phyloP scores from a whole-genome alignment of 92 coral and sea anemone species.

The Meandrina meandrites region DNA sequence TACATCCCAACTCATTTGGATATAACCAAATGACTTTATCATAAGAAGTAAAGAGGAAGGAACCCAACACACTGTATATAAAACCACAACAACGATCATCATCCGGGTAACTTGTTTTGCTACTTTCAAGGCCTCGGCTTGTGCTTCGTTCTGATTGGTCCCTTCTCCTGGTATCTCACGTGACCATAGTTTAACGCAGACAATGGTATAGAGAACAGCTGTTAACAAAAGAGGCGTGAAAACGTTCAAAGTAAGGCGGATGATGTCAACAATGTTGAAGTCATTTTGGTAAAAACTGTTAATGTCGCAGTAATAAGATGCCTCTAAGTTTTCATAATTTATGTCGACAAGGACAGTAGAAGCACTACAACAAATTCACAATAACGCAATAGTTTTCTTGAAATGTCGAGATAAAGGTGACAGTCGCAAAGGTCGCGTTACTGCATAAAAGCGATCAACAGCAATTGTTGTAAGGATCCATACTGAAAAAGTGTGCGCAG shows the following conservation, averaged over 20 bases:
- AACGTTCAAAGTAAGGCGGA: neutral
- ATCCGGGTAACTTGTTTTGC: slow-evolving; percentile 34
- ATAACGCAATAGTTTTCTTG: neutral
- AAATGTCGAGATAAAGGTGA: slow-evolving; percentile 11
- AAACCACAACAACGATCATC: slow-evolving; percentile 7
- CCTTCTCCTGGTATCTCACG: slow-evolving; percentile 35
- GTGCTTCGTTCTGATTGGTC: slow-evolving; percentile 18
- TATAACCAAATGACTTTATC: neutral
- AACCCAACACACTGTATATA: slow-evolving; percentile 19
- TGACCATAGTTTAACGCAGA: slow-evolving; percentile 4
- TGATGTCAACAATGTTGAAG: neutral
- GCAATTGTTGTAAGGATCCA: slow-evolving; percentile 18
- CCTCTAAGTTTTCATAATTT: neutral
- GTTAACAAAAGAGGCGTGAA: neutral
- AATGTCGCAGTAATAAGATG: neutral
- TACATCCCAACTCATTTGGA: neutral
- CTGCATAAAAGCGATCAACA: slow-evolving; percentile 16
- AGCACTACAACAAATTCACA: neutral
- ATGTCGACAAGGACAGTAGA: neutral
- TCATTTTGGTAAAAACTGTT: no score
- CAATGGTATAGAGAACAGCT: neutral
- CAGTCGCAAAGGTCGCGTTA: neutral
- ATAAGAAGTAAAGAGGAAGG: neutral
- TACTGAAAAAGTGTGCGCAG: neutral
- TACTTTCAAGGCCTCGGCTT: slow-evolving; percentile 23